phyloP scores from a whole-genome alignment of 2,888 invertebrate genomes.

The Glaucopsyche alexis region DNA sequence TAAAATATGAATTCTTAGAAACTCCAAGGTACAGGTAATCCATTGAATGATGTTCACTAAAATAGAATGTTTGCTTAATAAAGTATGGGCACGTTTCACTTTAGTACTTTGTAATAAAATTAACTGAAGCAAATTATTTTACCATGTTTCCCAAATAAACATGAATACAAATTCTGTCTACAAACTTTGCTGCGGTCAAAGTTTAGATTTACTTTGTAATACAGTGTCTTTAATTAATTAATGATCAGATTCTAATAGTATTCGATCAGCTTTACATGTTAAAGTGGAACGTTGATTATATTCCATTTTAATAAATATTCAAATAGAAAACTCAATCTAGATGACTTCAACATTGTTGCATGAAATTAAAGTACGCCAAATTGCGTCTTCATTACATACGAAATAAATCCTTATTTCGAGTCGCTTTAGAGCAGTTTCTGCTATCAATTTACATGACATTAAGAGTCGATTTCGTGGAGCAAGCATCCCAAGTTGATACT shows the following conservation, averaged over 20 bases:
- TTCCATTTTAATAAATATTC: slow-evolving; percentile 25
- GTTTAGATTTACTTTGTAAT: slow-evolving; percentile 18
- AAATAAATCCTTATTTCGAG: not conserved
- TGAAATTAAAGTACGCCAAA: not conserved
- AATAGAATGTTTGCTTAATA: not conserved
- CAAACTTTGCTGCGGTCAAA: slow-evolving; percentile 17
- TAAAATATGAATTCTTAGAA: too few relatives aligned
- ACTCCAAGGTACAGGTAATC: not conserved
- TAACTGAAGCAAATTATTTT: not conserved
- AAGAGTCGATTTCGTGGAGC: not conserved
- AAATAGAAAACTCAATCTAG: slow-evolving; percentile 19
- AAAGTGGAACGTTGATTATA: not conserved
- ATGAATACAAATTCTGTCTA: slow-evolving; percentile 10
- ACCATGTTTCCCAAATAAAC: slow-evolving; percentile 3
- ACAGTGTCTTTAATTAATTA: slow-evolving; percentile 10
- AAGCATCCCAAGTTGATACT: not conserved
- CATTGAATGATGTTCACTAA: not conserved
- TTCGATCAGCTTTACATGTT: not conserved
- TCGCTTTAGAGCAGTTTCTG: not conserved
- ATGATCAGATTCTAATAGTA: slow-evolving; percentile 9
- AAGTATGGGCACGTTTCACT: not conserved
- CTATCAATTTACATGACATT: not conserved
- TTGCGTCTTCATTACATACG: not conserved
- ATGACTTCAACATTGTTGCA: slow-evolving; percentile 12
- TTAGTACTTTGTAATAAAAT: not conserved